These are phyloP conservation scores for Antennarius striatus DNA, from an alignment of 2,113 vertebrate species.

Conservation along the genomic window DNA sequence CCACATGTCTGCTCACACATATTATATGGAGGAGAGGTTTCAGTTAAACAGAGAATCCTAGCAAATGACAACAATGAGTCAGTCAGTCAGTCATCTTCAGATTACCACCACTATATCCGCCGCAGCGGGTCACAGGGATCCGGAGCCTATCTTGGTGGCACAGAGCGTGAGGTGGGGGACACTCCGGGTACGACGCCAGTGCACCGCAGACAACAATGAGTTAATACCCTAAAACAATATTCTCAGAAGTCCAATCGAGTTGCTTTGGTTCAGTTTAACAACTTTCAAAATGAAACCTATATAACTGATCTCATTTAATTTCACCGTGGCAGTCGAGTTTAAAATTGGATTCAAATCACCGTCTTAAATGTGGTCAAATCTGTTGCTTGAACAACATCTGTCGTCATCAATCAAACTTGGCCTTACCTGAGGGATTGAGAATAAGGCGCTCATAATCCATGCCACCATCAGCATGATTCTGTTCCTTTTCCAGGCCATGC, in stretches of 20 bases:
- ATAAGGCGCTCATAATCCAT: conserved; percentile 77
- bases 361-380: background rate
- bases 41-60: background rate
- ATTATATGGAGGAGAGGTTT: background rate
- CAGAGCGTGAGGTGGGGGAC: too few relatives aligned
- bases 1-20: background rate
- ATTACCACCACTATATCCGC: too few relatives aligned
- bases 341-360: background rate
- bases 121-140: too few relatives aligned
- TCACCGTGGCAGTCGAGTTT: too few relatives aligned
- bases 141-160: too few relatives aligned
- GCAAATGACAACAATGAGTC: too few relatives aligned
- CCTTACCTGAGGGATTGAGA: conserved; percentile 84
- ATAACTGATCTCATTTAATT: too few relatives aligned
- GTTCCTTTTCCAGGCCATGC: conserved; percentile 75
- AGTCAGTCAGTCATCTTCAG: too few relatives aligned
- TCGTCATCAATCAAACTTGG: background rate
- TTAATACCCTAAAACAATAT: background rate
- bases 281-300: too few relatives aligned
- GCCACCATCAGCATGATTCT: conserved; percentile 79
- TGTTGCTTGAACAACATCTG: background rate
- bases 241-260: background rate
- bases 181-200: too few relatives aligned
- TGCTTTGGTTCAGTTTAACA: too few relatives aligned
- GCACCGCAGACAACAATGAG: too few relatives aligned